Percentiles rank a stretch among this genome's conserved stretches.
Evolutionary conservation across 2,113 vertebrate species (phyloP).

Genomic region (Nansenia antarctica): DNA sequence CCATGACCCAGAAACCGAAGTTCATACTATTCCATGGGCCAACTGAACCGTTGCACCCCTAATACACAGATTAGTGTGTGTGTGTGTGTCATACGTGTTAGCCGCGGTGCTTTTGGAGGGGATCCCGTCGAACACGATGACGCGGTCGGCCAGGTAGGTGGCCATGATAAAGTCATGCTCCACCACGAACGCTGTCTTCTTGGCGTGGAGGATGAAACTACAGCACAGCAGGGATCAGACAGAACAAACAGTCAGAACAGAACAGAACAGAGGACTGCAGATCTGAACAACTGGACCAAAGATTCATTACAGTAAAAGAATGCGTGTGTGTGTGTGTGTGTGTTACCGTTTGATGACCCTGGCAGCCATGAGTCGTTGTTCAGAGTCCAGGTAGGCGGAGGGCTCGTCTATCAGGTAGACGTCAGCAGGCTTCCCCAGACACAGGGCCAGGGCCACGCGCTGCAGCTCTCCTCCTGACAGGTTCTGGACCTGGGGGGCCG

Average conservation of each 20-base stretch:
- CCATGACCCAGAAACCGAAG: no score
- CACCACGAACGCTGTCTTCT: slow-evolving; percentile 97
- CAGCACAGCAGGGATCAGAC: slow-evolving; percentile 22
- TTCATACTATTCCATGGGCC: no score
- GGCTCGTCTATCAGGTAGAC: slow-evolving; percentile 95
- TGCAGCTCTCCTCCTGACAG: slow-evolving; percentile 89
- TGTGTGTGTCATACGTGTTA: slow-evolving; percentile 94
- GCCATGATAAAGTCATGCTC: slow-evolving; percentile 99
- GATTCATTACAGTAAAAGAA: no score
- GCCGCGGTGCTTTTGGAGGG: slow-evolving; percentile 89
- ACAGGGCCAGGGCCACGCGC: slow-evolving; percentile 88
- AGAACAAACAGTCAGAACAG: neutral
- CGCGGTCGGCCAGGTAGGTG: slow-evolving; percentile 94
- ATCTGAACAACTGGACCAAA: no score
- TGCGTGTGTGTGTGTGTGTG: no score
- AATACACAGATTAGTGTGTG: no score
- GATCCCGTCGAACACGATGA: slow-evolving; percentile 96
- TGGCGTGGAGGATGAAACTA: slow-evolving; percentile 98
- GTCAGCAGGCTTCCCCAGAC: slow-evolving; percentile 95
- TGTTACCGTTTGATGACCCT: slow-evolving; percentile 94
- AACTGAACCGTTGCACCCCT: no score
- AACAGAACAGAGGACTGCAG: no score
- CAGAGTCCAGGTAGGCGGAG: slow-evolving; percentile 95
- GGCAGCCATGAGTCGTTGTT: slow-evolving; percentile 96
- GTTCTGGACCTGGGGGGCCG: slow-evolving; percentile 79